A percentile compares a stretch with the other conserved stretches of the same genome.
Conservation (phyloP, 2,797 vertebrate genomes). For the Enteromius anoplus region DNA sequence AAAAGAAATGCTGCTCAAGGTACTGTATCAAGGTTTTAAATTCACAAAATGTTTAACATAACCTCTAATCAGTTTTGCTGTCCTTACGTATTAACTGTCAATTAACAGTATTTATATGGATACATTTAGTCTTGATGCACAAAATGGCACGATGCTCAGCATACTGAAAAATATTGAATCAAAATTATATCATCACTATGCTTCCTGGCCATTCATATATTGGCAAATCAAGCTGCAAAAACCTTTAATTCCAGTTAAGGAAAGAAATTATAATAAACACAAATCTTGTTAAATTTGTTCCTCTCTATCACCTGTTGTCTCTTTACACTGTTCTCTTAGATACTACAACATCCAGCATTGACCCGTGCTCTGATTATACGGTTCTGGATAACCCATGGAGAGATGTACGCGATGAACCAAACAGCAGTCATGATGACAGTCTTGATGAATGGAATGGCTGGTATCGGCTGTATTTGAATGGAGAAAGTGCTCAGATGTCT, state of each 20-base stretch:
- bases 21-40: background rate
- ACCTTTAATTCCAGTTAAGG: background rate
- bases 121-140: background rate
- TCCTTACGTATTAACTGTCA: background rate
- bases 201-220: background rate
- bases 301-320: background rate
- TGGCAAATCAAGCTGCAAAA: background rate
- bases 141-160: background rate
- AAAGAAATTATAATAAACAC: background rate
- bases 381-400: constrained; percentile 25
- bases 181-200: background rate
- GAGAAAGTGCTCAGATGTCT: constrained; percentile 37
- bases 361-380: constrained; percentile 33
- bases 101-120: background rate
- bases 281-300: background rate
- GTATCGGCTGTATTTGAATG: background rate
- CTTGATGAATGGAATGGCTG: constrained; percentile 17
- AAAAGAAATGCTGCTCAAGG: background rate
- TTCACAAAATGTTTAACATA: background rate
- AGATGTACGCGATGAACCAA: background rate
- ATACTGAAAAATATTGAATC: background rate
- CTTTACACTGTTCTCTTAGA: background rate
- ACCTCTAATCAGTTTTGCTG: background rate
- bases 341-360: background rate
- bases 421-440: background rate